Evolutionary conservation across 2,888 invertebrate genomes (phyloP), one percentile per base, ranked within the genome.

Genomic region (Habroteleia sp.): DNA sequence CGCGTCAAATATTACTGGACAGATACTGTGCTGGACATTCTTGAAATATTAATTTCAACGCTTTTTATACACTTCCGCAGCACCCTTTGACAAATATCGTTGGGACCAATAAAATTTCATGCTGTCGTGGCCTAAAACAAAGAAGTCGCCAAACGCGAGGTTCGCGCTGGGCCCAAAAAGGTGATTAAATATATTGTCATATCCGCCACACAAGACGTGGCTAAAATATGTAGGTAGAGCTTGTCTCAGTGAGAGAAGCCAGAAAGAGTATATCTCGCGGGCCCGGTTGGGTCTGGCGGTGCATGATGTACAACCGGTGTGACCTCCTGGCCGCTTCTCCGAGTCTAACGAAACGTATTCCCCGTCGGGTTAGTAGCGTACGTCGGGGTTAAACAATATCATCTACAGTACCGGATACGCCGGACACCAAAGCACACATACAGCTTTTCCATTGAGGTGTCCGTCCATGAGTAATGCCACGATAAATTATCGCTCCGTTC

Each of bases 401-500:
- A 72, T 66, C 72, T 31, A 54, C 72, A 68, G 58, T 63, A 48
- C 62, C 60, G 72, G 73, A 76, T 77, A 71, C 66, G 54, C 58
- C 54, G 69, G 62, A 75, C 78, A 52, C 74, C 46, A 66, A 66
- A 60, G 72, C 46, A 44, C 66, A 68, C 74, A 69, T 54, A 60
- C 48, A 71, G 68, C 71, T 72, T 65, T 65, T 77, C 46, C 85
- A 85, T 85, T 85, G 81, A 85, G 83, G 85, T 85, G 85, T 85
- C 85, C 82, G 84, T 82, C 80, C 63, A 78, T 85, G 84, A 85
- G 85, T 85, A 85, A 85, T 85, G 85, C 83, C 75, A 81, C 83
- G 82, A 86, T 86, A 86, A 85, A 86, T 86, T 86, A 85, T 77
- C 76, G 73, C 80, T 75, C 77, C 48, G 56, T 44, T 72, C 46